These are phyloP conservation scores for Strix uralensis DNA, from an alignment of 2,113 vertebrate species.

Conservation along the genomic window DNA sequence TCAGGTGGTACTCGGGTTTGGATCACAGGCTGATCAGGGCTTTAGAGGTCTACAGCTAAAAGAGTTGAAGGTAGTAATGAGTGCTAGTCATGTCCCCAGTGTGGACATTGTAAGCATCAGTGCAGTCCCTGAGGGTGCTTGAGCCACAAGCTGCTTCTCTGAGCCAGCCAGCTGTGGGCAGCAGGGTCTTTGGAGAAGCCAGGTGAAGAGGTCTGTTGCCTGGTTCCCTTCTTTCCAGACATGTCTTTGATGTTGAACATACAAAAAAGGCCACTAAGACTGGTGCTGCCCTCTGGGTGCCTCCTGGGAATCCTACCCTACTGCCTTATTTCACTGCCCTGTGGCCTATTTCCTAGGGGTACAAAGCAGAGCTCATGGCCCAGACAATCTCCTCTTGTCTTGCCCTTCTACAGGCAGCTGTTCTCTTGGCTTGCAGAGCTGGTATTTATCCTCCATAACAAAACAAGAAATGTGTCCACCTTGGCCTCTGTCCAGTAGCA, in stretches of 20 bases:
- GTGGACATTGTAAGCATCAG: accelerated
- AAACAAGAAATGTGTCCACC: constrained; percentile 30
- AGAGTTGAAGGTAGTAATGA: neutral
- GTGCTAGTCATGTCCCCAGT: accelerated
- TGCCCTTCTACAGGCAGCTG: constrained; percentile 12
- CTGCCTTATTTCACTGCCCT: neutral
- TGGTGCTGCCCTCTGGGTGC: neutral
- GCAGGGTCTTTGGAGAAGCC: neutral
- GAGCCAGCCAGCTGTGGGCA: neutral
- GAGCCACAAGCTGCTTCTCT: neutral
- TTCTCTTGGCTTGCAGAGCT: neutral
- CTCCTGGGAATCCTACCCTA: neutral
- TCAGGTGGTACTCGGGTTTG: neutral
- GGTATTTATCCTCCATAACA: constrained; percentile 3
- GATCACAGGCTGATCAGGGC: no score
- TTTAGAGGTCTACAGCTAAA: neutral
- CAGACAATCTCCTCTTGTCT: constrained; percentile 45
- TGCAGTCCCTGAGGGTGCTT: accelerated
- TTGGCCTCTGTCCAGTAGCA: constrained; percentile 12
- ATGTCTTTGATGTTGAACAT: neutral
- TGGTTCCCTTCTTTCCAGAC: neutral
- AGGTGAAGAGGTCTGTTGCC: neutral
- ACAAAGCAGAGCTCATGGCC: constrained; percentile 6
- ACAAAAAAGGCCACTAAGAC: neutral
- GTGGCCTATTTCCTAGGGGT: neutral